phyloP scores from a whole-genome alignment of 2,113 vertebrate species.

The Corvus cornix region DNA sequence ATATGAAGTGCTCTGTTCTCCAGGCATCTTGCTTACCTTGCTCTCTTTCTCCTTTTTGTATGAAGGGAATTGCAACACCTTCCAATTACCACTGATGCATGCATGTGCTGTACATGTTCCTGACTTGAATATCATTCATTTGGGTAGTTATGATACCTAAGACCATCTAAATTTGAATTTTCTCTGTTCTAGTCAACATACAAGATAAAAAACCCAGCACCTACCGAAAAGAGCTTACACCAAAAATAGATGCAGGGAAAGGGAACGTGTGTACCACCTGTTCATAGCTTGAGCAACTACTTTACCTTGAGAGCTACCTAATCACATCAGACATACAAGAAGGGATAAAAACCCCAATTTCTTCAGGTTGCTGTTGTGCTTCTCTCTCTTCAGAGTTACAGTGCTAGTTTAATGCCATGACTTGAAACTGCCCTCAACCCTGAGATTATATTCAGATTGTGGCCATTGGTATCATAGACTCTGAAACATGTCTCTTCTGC shows the following conservation, averaged over 20 bases:
- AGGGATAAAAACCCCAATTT: not conserved
- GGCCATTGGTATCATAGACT: not conserved
- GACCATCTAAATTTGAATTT: not conserved
- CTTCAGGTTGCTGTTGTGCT: not conserved
- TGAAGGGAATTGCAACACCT: not conserved
- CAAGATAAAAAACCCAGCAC: not conserved
- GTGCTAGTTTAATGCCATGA: not conserved
- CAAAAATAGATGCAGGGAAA: not conserved
- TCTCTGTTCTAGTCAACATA: not conserved
- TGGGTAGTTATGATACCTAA: not conserved
- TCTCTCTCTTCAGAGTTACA: not conserved
- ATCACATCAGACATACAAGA: not conserved
- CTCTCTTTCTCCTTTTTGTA: not conserved
- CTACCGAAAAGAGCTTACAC: not conserved
- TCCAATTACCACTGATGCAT: not conserved
- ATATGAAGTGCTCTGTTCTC: not conserved
- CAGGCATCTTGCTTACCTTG: not conserved
- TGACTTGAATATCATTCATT: not conserved
- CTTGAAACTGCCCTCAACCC: not conserved
- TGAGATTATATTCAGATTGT: not conserved
- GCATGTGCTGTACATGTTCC: not conserved
- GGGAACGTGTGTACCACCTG: not conserved
- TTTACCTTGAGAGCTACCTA: not conserved
- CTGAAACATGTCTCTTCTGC: not conserved
- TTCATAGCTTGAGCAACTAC: not conserved